These are phyloP conservation scores for Magallana nippona DNA, from an alignment of 2,888 invertebrate species.

Conservation along the genomic window DNA sequence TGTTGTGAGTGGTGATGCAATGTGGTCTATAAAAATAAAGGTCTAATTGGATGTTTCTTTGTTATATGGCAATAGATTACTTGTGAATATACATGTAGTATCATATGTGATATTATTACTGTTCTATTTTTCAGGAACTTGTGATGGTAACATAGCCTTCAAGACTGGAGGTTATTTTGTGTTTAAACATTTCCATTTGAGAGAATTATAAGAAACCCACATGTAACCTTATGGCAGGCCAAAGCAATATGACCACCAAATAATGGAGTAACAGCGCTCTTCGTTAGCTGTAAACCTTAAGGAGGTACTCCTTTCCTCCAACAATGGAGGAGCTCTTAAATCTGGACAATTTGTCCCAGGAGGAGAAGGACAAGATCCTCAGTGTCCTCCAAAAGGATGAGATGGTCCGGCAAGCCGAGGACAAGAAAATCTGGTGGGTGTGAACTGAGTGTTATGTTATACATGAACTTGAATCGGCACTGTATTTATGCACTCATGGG, in stretches of 20 bases:
- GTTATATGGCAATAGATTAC: not conserved
- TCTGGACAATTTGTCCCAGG: slow-evolving; percentile 62
- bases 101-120: not conserved
- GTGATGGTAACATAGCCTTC: not conserved
- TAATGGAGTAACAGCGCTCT: not conserved
- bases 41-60: too few species aligned
- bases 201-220: not conserved
- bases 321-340: slow-evolving; percentile 54
- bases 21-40: too few species aligned
- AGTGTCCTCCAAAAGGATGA: slow-evolving; percentile 73
- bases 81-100: not conserved
- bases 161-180: not conserved
- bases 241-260: not conserved
- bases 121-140: not conserved
- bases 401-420: slow-evolving; percentile 65
- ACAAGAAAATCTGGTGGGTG: slow-evolving; percentile 66
- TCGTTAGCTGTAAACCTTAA: not conserved
- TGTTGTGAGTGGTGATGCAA: too few species aligned
- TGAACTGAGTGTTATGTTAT: too few species aligned
- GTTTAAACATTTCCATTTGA: not conserved
- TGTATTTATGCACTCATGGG: too few species aligned
- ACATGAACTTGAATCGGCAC: too few species aligned
- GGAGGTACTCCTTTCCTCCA: not conserved
- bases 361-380: slow-evolving; percentile 71
- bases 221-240: too few species aligned